A percentile compares a stretch with the other conserved stretches of the same genome.
These are phyloP conservation scores for Cinclus cinclus DNA, from an alignment of 2,113 vertebrate genomes.

Conservation along the genomic window DNA sequence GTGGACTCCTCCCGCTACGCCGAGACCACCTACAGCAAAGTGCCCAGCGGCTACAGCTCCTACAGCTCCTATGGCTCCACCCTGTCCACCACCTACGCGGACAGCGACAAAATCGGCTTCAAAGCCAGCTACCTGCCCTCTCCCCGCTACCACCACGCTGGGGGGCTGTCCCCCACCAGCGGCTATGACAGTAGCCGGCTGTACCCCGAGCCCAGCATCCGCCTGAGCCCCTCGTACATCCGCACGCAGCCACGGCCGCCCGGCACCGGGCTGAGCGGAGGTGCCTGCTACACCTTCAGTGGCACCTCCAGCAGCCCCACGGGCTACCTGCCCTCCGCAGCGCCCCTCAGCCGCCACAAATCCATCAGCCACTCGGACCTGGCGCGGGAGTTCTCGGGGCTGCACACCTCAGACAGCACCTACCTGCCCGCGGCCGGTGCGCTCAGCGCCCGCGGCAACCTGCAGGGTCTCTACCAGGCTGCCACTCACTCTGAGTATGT, in stretches of 20 bases:
- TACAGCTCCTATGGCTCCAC: conserved; percentile 83
- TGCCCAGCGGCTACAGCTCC: conserved; percentile 80
- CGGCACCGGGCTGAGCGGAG: conserved; percentile 75
- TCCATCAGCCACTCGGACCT: conserved; percentile 91
- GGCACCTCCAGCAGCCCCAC: conserved; percentile 72
- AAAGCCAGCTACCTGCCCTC: conserved; percentile 80
- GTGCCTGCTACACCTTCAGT: conserved; percentile 39
- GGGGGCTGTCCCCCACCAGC: conserved; percentile 73
- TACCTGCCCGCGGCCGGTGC: neutral
- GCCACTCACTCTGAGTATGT: conserved; percentile 58
- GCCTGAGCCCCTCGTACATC: conserved; percentile 72
- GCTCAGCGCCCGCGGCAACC: conserved; percentile 32
- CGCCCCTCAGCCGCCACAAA: conserved; percentile 81
- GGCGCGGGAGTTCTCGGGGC: conserved; percentile 83
- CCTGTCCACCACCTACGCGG: conserved; percentile 77
- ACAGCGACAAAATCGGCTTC: conserved; percentile 82
- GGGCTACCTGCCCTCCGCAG: conserved; percentile 66
- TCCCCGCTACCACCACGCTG: conserved; percentile 59
- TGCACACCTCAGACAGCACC: conserved; percentile 70
- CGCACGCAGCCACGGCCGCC: conserved; percentile 72
- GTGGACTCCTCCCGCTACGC: conserved; percentile 77
- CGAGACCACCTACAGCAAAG: conserved; percentile 77
- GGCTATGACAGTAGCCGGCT: conserved; percentile 77
- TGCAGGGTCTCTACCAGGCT: conserved; percentile 72
- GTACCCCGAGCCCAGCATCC: conserved; percentile 75